Conservation (phyloP, 1,140 invertebrate species). For the Drosophila quadrilineata region DNA sequence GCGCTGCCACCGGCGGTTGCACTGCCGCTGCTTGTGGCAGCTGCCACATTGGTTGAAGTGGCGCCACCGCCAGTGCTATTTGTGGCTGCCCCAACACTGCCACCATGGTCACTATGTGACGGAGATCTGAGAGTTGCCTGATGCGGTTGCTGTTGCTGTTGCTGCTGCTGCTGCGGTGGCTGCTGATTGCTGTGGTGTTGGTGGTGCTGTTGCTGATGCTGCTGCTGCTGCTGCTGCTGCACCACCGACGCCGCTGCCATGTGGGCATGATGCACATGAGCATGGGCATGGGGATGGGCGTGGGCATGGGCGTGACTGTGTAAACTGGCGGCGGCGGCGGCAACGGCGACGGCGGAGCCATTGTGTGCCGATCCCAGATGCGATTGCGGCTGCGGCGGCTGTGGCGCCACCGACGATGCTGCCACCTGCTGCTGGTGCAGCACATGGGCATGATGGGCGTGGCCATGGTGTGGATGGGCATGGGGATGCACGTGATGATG, state of each 20-base stretch:
- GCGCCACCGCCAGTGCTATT: slow-evolving; percentile 38
- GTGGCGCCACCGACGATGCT: slow-evolving; percentile 22
- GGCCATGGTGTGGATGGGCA: slow-evolving; percentile 34
- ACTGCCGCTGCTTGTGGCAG: slow-evolving; percentile 81
- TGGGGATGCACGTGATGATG: slow-evolving; percentile 56
- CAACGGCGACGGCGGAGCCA: slow-evolving; percentile 14
- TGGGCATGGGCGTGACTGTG: slow-evolving; percentile 51
- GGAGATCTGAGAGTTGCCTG: slow-evolving; percentile 53
- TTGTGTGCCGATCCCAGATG: slow-evolving; percentile 47
- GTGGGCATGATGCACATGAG: slow-evolving; percentile 51
- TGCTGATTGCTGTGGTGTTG: slow-evolving; percentile 28
- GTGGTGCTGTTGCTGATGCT: slow-evolving; percentile 62
- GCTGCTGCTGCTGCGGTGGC: slow-evolving; percentile 27
- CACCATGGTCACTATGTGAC: slow-evolving; percentile 61
- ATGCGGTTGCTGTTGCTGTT: slow-evolving; percentile 63
- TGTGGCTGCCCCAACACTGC: slow-evolving; percentile 46
- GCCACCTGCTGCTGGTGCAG: slow-evolving; percentile 52
- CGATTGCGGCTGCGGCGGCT: slow-evolving; percentile 29
- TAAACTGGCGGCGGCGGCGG: slow-evolving; percentile 26
- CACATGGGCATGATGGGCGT: slow-evolving; percentile 61
- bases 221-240: slow-evolving; percentile 50
- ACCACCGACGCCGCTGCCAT: slow-evolving; percentile 52
- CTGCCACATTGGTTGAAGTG: slow-evolving; percentile 73
- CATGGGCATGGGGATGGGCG: slow-evolving; percentile 1
- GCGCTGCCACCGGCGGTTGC: slow-evolving; percentile 73